Evolutionary conservation across 2,113 vertebrate genomes (phyloP).

Genomic region (Sigmodon hispidus): DNA sequence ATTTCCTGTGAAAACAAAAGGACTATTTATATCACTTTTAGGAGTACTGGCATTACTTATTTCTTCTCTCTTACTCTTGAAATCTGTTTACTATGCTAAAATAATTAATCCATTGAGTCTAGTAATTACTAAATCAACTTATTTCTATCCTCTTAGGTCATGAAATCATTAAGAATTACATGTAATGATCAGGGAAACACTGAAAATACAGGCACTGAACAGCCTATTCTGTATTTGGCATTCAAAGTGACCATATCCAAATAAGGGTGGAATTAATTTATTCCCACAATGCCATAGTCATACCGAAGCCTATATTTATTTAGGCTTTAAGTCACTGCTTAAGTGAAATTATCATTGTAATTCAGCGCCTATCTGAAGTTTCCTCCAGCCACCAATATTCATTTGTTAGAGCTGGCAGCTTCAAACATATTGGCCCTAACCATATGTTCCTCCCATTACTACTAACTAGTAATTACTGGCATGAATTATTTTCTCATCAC

Average conservation of each 20-base stretch:
- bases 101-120: not conserved
- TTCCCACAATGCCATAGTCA: not conserved
- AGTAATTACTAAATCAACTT: not conserved
- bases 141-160: not conserved
- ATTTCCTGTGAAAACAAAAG: not conserved
- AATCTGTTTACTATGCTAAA: not conserved
- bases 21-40: not conserved
- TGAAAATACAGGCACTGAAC: not conserved
- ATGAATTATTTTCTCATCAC: not conserved
- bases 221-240: not conserved
- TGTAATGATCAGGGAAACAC: not conserved
- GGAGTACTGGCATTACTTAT: not conserved
- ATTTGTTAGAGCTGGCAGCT: not conserved
- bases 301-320: not conserved
- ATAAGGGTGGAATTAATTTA: not conserved
- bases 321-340: not conserved
- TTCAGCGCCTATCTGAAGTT: not conserved
- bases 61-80: not conserved
- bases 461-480: slow-evolving; percentile 3
- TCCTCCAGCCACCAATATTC: not conserved
- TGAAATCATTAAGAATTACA: not conserved
- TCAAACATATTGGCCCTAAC: not conserved
- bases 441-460: slow-evolving; percentile 4
- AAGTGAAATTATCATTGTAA: not conserved
- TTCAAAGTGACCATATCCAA: not conserved